phyloP scores from a whole-genome alignment of 2,797 vertebrate genomes.

The Emys orbicularis region DNA sequence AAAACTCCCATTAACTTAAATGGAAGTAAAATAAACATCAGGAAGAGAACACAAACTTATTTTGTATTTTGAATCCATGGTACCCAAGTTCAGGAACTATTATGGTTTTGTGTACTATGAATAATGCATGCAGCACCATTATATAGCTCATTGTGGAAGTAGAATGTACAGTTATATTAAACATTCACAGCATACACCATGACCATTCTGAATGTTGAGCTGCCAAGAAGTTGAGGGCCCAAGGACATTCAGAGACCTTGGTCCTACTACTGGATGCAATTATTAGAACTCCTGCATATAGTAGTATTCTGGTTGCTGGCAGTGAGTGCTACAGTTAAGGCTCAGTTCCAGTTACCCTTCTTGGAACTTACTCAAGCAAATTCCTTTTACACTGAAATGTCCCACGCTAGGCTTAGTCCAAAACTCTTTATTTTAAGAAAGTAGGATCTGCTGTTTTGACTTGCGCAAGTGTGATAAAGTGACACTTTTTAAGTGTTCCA shows the following conservation, averaged over 20 bases:
- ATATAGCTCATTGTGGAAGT: background rate
- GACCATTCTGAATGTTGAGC: conserved; percentile 29
- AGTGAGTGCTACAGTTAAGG: background rate
- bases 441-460: background rate
- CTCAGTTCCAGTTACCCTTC: background rate
- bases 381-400: background rate
- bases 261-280: background rate
- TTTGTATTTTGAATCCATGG: conserved; percentile 45
- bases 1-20: conserved; percentile 9
- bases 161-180: conserved; percentile 23
- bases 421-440: background rate
- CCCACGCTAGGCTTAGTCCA: background rate
- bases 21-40: conserved; percentile 38
- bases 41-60: conserved; percentile 7
- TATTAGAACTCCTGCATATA: background rate
- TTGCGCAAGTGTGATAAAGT: background rate
- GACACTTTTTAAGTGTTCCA: background rate
- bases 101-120: conserved; percentile 37
- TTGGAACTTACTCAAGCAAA: background rate
- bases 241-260: background rate
- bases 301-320: background rate
- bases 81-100: conserved; percentile 21
- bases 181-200: background rate
- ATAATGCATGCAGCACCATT: conserved; percentile 59
- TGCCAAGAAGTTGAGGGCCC: conserved; percentile 30